Base-by-base conservation (phyloP, 2,113 vertebrate species). In the Brachypodius melanocephalos region DNA sequence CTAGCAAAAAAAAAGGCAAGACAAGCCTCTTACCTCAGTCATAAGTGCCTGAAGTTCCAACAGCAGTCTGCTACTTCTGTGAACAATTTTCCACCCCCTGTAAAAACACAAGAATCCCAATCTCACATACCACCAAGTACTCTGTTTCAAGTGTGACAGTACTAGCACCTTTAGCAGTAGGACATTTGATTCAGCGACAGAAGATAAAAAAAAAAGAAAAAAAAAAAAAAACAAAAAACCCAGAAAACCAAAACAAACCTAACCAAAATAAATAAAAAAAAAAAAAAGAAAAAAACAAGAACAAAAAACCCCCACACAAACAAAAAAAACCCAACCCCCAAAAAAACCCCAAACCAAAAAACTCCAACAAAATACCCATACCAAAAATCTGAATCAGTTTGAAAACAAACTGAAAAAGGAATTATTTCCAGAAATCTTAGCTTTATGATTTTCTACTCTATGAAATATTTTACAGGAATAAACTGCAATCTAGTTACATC, bases 51-150 rank as follows among this genome's bases (percentile, higher is more conserved):
- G 49, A 45, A 63, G 14, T 57, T 65, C 34, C 15, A 45, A 31
- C 5, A 49, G 40, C 0, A 0, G 26, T 14, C 43, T 34, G 4
- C 10, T 72, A 63, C 14, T 32, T 14, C 52, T 58, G 28, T 12
- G 18, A 90, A n/a, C 7, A 7, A 21, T 61, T 36, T 55, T 51
- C 25, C 2, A 71, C 6, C 13, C n/a, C 11, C 22, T 72, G 14
- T 55, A 77, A 66, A 72, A 62, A 28, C 36, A 54, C 6, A 85
- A 21, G 59, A 46, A 25, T 22, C 8, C 8, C 4, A 79, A 21
- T 52, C 32, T 10, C 38, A 52, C 24, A n/a, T 29, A 66, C 34
- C 34, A 72, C 8, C 6, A 62, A 36, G 3, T 42, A 45, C 5
- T 66, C 17, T 34, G 12, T 46, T 85, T 28, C 32, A 68, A 65